A percentile compares a stretch with the other conserved stretches of the same genome.
Evolutionary conservation across 2,888 invertebrate species (phyloP).

Genomic region (Julus scanicus): DNA sequence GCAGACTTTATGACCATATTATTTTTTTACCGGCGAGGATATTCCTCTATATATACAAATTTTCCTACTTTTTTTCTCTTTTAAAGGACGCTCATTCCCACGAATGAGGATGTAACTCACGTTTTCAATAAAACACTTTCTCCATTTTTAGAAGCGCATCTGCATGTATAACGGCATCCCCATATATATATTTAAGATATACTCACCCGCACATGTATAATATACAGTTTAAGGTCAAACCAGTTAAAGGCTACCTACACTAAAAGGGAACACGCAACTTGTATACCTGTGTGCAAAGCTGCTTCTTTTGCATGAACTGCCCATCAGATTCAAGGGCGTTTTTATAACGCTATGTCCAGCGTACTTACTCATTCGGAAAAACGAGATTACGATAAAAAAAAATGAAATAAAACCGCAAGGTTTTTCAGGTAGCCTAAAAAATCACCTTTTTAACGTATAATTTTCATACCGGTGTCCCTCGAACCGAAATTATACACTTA

Average conservation of each 20-base stretch:
- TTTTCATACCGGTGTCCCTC: neutral
- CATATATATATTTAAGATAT: neutral
- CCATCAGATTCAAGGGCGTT: conserved; percentile 42
- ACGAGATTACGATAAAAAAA: conserved; percentile 8
- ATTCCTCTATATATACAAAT: neutral
- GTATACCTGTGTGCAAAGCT: neutral
- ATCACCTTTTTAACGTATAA: neutral
- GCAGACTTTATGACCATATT: neutral
- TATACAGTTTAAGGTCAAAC: conserved; percentile 42
- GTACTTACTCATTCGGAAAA: neutral
- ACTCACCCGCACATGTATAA: conserved; percentile 29
- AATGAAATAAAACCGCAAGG: conserved; percentile 27
- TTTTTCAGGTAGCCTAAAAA: conserved; percentile 2
- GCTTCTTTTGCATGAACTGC: conserved; percentile 36
- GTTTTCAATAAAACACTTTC: neutral
- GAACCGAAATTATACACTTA: neutral
- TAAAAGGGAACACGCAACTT: neutral
- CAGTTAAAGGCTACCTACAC: conserved; percentile 39
- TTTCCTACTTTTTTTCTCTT: neutral
- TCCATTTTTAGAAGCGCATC: neutral
- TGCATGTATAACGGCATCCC: conserved; percentile 6
- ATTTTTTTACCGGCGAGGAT: too few relatives aligned
- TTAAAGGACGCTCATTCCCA: neutral
- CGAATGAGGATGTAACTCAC: conserved; percentile 38
- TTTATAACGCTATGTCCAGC: neutral